These are phyloP conservation scores for Aphyosemion australe DNA, from an alignment of 2,113 vertebrate genomes.

Conservation along the genomic window DNA sequence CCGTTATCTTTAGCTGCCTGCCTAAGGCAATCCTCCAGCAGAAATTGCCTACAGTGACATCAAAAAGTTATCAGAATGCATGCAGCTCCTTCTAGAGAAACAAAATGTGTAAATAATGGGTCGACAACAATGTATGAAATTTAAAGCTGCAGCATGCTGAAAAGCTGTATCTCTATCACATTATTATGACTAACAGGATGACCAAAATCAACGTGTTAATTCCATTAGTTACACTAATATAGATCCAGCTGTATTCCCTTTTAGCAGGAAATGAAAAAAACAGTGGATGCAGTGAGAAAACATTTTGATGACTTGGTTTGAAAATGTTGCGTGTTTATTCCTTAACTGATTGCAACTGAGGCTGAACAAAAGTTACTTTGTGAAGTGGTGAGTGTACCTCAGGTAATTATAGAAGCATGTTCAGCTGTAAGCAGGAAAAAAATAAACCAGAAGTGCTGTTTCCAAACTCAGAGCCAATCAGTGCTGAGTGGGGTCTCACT, in stretches of 20 bases:
- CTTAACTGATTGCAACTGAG: background rate
- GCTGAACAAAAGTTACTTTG: background rate
- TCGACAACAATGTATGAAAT: background rate
- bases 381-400: background rate
- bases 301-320: background rate
- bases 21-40: conserved; percentile 9
- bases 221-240: background rate
- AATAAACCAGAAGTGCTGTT: conserved; percentile 6
- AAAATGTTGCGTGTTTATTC: background rate
- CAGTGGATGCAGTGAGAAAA: background rate
- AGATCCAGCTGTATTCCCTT: background rate
- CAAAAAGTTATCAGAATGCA: conserved; percentile 4
- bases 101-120: background rate
- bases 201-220: background rate
- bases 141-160: background rate
- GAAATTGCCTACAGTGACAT: conserved; percentile 1
- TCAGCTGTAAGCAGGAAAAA: conserved; percentile 3
- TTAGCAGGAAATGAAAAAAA: background rate
- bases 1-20: background rate
- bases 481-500: conserved; percentile 3
- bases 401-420: background rate
- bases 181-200: background rate
- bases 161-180: background rate
- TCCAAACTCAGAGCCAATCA: conserved; percentile 16
- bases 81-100: background rate